These are phyloP conservation scores for Geophilus truncorum DNA, from an alignment of 2,888 invertebrate species.

Conservation along the genomic window DNA sequence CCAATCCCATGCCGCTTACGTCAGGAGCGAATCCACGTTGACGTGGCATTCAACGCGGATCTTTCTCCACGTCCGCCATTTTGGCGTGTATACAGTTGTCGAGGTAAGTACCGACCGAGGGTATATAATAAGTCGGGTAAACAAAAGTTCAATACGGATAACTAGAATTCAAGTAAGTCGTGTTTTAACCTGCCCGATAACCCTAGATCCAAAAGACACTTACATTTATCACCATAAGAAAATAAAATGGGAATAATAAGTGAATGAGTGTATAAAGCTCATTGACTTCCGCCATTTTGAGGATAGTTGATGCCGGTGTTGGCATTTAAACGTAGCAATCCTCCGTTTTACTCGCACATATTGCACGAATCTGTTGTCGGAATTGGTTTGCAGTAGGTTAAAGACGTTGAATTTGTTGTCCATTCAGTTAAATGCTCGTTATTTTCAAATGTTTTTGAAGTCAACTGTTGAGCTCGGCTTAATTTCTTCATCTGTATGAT, in stretches of 20 bases:
- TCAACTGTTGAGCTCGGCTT: background rate
- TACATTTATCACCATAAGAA: background rate
- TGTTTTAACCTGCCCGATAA: background rate
- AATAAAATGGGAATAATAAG: background rate
- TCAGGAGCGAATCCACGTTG: background rate
- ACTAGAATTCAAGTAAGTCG: background rate
- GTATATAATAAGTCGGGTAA: background rate
- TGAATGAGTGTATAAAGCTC: background rate
- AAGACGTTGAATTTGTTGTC: background rate
- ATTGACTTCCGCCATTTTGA: slow-evolving; percentile 27
- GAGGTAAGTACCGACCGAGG: background rate
- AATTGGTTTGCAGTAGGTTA: background rate
- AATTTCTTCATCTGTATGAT: background rate
- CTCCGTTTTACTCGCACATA: background rate
- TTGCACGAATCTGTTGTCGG: too few species aligned
- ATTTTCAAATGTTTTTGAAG: background rate
- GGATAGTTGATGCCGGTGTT: background rate
- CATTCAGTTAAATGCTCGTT: too few species aligned
- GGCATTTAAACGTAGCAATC: background rate
- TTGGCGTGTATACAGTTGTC: slow-evolving; percentile 26
- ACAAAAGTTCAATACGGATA: background rate
- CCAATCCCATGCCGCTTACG: background rate
- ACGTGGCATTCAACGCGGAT: slow-evolving; percentile 29
- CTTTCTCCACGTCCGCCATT: slow-evolving; percentile 34
- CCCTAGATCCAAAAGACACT: background rate